A percentile compares a stretch with the other conserved stretches of the same genome.
Evolutionary conservation across 2,797 vertebrate genomes (phyloP).

Genomic region (Poliocrania exsul): DNA sequence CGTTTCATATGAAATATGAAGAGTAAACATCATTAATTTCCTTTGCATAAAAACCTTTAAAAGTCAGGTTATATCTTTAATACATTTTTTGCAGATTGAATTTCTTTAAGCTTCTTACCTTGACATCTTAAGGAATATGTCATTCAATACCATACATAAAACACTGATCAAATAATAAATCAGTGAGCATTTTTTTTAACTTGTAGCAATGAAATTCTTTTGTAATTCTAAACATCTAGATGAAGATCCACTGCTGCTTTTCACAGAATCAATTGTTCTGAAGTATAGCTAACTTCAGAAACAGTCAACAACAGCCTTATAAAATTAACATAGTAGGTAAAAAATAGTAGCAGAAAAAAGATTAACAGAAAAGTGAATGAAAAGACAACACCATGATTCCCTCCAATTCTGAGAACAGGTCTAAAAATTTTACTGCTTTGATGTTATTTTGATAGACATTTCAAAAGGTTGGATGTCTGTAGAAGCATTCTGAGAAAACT

Average conservation of each 20-base stretch:
- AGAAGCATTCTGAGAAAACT: neutral
- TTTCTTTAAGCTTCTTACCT: neutral
- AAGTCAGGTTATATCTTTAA: neutral
- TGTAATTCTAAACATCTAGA: neutral
- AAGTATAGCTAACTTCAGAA: neutral
- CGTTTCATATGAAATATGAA: conserved; percentile 13
- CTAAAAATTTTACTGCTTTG: accelerated
- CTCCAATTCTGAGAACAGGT: neutral
- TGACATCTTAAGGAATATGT: neutral
- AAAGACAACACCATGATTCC: neutral
- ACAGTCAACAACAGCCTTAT: neutral
- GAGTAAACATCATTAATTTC: conserved; percentile 30
- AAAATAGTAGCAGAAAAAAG: neutral
- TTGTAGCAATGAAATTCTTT: neutral
- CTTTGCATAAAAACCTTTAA: neutral
- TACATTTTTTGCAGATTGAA: neutral
- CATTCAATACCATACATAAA: neutral
- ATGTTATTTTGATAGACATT: neutral
- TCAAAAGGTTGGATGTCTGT: neutral
- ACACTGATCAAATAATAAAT: neutral
- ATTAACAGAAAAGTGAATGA: neutral
- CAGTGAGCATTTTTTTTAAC: neutral
- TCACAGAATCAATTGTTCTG: neutral
- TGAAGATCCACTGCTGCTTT: neutral
- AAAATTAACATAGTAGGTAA: neutral